Base-by-base conservation (phyloP, 92 coral and sea anemone species). In the Epizoanthus illoricatus region DNA sequence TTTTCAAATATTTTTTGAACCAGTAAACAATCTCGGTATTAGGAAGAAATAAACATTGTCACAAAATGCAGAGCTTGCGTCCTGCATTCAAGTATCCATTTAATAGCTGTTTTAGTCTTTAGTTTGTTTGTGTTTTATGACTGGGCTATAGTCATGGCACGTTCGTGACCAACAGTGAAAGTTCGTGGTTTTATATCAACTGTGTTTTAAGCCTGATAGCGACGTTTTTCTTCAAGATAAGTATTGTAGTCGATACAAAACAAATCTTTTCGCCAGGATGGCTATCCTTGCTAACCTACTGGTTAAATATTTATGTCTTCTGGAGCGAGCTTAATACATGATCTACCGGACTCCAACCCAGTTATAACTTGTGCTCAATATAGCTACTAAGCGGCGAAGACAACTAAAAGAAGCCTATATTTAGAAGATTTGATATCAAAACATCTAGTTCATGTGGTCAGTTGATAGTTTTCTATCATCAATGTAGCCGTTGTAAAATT, bases 181-280 rank as follows among this genome's bases (percentile, higher is more conserved):
- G 16, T 13, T 17, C 23, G 82, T 56, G 82, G 82, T 78, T 17
- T 45, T 78, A 62, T 78, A 78, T 78, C 71, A 42, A 42, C 60
- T 43, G 11, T 42, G 42, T 42, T 19, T 13, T 9, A 60, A 41
- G 11, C 10, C 56, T 18, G 36, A 42, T 16, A 43, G 45, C 55
- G 52, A 78, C 55, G 43, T 63, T 21, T 60, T 21, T 33, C 39
- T 40, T 10, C 2, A 5, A 78, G 82, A 78, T 78, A 78, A 78
- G 21, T 59, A 42, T 63, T 78, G 33, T 41, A 54, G 54, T 57
- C 59, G 0, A 42, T 20, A 64, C 67, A 63, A 19, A 57, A 43
- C 42, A 19, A 68, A 43, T 71, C 56, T 10, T 41, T 4, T 62
- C 21, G 64, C 16, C 60, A 42, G 43, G 65, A 17, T 76, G 40